These are phyloP conservation scores for Chionis minor DNA, from an alignment of 2,113 vertebrate genomes.

Conservation along the genomic window DNA sequence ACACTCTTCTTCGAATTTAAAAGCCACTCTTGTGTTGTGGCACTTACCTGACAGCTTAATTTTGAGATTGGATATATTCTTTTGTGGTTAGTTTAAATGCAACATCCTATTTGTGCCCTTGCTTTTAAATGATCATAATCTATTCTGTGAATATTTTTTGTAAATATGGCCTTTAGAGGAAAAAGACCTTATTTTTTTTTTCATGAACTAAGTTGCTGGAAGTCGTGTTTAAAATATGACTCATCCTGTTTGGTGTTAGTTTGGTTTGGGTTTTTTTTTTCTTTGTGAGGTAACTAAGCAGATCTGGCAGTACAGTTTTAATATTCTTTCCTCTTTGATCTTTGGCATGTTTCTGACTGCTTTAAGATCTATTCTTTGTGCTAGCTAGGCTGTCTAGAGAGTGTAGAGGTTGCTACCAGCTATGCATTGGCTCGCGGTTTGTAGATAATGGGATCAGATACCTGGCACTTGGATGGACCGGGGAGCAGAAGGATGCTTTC, in stretches of 20 bases:
- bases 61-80: neutral
- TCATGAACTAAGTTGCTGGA: neutral
- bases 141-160: neutral
- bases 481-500: neutral
- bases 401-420: neutral
- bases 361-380: neutral
- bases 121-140: neutral
- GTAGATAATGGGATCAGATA: neutral
- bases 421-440: neutral
- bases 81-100: neutral
- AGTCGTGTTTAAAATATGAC: neutral
- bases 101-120: neutral
- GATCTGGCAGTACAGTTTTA: neutral
- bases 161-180: neutral
- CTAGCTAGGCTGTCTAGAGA: neutral
- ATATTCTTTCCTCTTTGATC: neutral
- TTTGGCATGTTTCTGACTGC: neutral
- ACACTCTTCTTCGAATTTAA: neutral
- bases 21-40: neutral
- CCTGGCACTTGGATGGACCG: too few species aligned
- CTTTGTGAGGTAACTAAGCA: neutral
- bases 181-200: neutral
- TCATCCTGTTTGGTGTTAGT: neutral
- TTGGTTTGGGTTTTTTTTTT: neutral
- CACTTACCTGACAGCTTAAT: constrained; percentile 10